Base-by-base conservation (phyloP, 2,797 vertebrate species). In the Myoxocephalus aenaeus region DNA sequence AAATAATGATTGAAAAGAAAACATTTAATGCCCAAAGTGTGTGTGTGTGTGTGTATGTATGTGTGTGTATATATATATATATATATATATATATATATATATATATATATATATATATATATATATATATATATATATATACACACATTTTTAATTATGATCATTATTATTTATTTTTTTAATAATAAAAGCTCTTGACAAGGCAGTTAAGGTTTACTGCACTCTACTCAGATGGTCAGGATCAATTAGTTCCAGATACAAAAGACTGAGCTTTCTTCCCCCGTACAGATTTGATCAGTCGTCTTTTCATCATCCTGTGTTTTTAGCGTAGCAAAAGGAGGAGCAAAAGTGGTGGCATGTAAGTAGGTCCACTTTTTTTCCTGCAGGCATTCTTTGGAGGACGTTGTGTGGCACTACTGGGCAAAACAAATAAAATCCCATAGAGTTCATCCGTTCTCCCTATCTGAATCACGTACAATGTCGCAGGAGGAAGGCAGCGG, bases 311-410 rank as follows among this genome's bases (percentile, higher is more conserved):
- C 20, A 48, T 38, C 42, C 48, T 4, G 8, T 40, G 17, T 38
- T 27, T 70, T 65, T 70, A n/a, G n/a, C n/a, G 27, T 4, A 34
- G 25, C 53, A 58, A 44, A 46, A 66, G 14, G 14, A 61, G 42
- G n/a, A 50, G 38, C 11, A 50, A 54, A 51, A 75, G 8, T 38
- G 11, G 36, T 57, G 48, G 63, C 51, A 50, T 59, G 82, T 87
- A 71, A 82, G 75, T 10, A 11, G 38, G 36, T 82, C 70, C n/a
- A 32, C 75, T 88, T 83, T 86, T 89, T 85, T 32, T 85, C 86
- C 76, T 81, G 87, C 65, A 84, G 80, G 77, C 85, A 84, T 86
- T 90, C 87, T 76, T 84, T 62, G 68, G 58, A 85, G 79, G 78
- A 81, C 56, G 77, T 74, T 67, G 44, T 72, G 70, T 81, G 77